These are phyloP conservation scores for Liasis olivaceus DNA, from an alignment of 2,797 vertebrate genomes.

Conservation along the genomic window DNA sequence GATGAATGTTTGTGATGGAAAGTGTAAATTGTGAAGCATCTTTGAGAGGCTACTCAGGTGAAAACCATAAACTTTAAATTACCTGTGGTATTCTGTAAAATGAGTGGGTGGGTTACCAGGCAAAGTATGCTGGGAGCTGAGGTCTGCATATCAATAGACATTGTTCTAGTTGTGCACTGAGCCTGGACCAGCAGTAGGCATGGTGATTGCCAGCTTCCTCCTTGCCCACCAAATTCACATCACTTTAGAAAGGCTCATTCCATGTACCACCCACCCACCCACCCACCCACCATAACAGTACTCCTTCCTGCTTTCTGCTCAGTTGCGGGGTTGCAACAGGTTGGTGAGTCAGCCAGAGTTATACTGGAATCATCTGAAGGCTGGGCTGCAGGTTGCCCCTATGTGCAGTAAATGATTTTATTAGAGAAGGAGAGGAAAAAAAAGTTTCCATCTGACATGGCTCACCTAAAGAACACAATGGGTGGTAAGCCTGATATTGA, in stretches of 20 bases:
- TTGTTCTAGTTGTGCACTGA: not conserved
- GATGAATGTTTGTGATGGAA: not conserved
- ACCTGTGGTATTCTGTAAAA: not conserved
- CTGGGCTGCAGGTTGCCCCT: not conserved
- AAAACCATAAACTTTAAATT: not conserved
- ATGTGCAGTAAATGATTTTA: not conserved
- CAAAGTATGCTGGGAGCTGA: not conserved
- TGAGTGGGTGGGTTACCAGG: not conserved
- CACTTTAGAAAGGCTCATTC: not conserved
- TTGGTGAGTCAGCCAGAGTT: not conserved
- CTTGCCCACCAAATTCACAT: not conserved
- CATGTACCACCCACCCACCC: not conserved
- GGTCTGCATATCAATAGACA: not conserved
- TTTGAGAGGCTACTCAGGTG: slow-evolving; percentile 20
- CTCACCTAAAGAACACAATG: not conserved
- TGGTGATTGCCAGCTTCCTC: not conserved
- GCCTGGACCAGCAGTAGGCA: not conserved
- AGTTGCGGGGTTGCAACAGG: not conserved
- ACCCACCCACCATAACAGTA: not conserved
- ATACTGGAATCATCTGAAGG: not conserved
- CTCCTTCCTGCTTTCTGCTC: not conserved
- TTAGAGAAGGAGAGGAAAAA: not conserved
- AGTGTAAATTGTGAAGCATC: slow-evolving; percentile 20
- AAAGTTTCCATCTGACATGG: not conserved
- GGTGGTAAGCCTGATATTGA: not conserved